Evolutionary conservation across 2,113 vertebrate species (phyloP), one percentile per base, ranked within the genome.

Genomic region (Elephas maximus): DNA sequence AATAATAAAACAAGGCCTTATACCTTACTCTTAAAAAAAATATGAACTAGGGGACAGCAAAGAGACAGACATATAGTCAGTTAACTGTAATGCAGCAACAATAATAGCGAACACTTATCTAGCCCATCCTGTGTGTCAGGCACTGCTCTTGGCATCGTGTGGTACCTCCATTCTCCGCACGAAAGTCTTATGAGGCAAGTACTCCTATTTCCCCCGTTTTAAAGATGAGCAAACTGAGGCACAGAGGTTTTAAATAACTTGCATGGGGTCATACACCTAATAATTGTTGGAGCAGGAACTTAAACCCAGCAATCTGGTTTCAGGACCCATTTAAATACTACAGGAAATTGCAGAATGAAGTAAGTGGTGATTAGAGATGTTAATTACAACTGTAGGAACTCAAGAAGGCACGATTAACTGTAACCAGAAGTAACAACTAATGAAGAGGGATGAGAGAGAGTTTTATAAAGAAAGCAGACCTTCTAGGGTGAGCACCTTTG

Each of bases 11-110:
- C 41, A 81, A 80, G 73, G 60, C 14, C 73, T 90, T 44, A 78
- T 96, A 62, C 33, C 28, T 62, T 74, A 83, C 73, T 51, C 37
- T 53, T n/a, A 65, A 45, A 37, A 33, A 65, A 91, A 53, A 82
- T 88, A 30, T n/a, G 26, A 83, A 48, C n/a, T n/a, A 30, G 78
- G 74, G 63, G 85, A 96, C 5, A 83, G 62, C 71, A 88, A 77
- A 85, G 63, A 78, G 57, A 48, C 23, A 63, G 63, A 21, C 82
- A 60, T 20, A 53, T 24, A 53, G 24, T 18, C 12, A 73, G n/a
- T 53, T 62, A 74, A 45, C 57, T 15, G 0, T 18, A 33, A 23
- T 21, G 26, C 14, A 74, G 60, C 37, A 77, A 12, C 28, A 48
- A 14, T 5, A 48, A 14, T 5, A 89, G 26, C 45, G 48, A 28